Evolutionary conservation across 1,140 invertebrate species (phyloP), one percentile per base, ranked within the genome.

Genomic region (Reticulitermes speratus): DNA sequence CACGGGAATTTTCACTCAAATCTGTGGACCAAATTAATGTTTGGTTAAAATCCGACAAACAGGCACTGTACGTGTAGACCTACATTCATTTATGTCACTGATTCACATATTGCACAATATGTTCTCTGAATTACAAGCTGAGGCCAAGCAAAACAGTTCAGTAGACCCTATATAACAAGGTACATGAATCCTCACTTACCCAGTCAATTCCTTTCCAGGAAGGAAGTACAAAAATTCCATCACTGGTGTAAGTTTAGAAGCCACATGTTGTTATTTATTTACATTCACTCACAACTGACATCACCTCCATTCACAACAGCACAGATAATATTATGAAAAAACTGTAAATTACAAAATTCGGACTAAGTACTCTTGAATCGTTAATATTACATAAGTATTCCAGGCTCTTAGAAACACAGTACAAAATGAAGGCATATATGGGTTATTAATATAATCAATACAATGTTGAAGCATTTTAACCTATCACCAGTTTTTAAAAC

Each of bases 401-500:
- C 55, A 85, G 44, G 85, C 85, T 55, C 85, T 65, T 86, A 83
- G 45, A 84, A 48, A 86, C 25, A 65, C 3, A 86, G 86, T 86
- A 86, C 83, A 86, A 86, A 86, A 84, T 84, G 83, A 86, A 86
- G 86, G 86, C 86, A 86, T 84, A 84, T 86, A 59, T 86, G 48
- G 82, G 52, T 84, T 84, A 84, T 84, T 84, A 84, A 44, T 86
- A 86, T 84, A 84, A 44, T 75, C 65, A 75, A 75, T 75, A 75
- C 65, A 75, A 30, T 30, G n/a, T 84, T 84, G 3, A 86, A 86
- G 86, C 86, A 84, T 86, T 84, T 38, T 69, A 32, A 84, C 82
- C 83, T 69, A 84, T 84, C 86, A 86, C 52, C 83, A 84, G 52
- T 52, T 86, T 38, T 86, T 84, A 55, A 86, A 86, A 82, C 44